Evolutionary conservation across 2,113 vertebrate species (phyloP), one percentile per base, ranked within the genome.

Genomic region (Oxyruncus cristatus): DNA sequence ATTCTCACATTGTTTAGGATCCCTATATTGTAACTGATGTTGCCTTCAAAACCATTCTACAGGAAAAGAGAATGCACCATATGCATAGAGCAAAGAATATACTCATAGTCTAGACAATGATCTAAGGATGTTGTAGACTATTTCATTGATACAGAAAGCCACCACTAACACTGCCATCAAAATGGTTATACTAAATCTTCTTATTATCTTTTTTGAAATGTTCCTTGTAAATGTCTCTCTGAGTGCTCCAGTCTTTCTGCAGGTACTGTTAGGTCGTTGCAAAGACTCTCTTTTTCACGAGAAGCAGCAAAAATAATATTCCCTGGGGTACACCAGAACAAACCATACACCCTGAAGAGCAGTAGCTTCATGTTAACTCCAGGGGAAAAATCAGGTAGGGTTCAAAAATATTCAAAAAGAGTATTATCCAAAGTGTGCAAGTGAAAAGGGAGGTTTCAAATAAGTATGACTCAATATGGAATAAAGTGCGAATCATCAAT

Each of bases 301-400:
- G 26, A 9, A 61, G 16, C 28, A 32, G 11, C 20, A 87, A 87
- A 84, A 83, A 62, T 33, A 10, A 32, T 12, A 27, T 82, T 74
- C 8, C 21, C 5, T n/a, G 20, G 8, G 5, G 20, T 74, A 24
- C 10, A 44, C 2, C 1, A 66, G 61, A 66, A 76, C 1, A 2
- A 76, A 16, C 4, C 18, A 37, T 37, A 61, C 23, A 41, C 15
- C 17, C 22, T 20, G 2, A 74, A 66, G 33, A 66, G 19, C 11
- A 17, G 23, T 20, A 58, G 10, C 14, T 76, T 80, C 18, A 23
- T 28, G 17, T 23, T 44, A 58, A 44, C 7, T 63, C n/a, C 47
- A 84, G n/a, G 24, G 33, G 32, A 66, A 79, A 87, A 8, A 62
- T 39, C 30, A 87, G 2, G 11, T 33, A 33, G n/a, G 37, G 80